Evolutionary conservation across 2,113 vertebrate genomes (phyloP), one percentile per base, ranked within the genome.

Genomic region (Eudorcas thomsonii): DNA sequence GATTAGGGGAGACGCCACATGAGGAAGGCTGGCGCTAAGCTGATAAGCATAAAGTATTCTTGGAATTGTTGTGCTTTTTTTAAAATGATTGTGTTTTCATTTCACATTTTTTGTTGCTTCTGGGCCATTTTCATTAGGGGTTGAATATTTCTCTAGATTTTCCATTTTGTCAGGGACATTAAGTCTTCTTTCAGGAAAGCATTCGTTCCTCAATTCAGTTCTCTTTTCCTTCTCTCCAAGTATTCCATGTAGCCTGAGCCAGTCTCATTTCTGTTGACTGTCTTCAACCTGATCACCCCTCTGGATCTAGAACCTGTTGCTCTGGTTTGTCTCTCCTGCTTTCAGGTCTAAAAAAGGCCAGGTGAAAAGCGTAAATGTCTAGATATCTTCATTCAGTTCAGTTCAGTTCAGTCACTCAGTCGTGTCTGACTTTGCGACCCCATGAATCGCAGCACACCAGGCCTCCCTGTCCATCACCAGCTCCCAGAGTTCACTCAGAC

Each of bases 1-100:
- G 88, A 98, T 97, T 97, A 98, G 94, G 71, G 50, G 82, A 95
- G 98, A 98, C 97, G 97, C 97, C 98, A 96, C 96, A 98, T 71
- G 96, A 89, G 89, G 74, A 92, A 95, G 60, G 39, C 96, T 98
- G 96, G 96, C 45, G 52, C 96, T 55, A 78, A 59, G 39, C 60
- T 92, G 92, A 98, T 95, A 92, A 96, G 96, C 59, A 48, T 94
- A 86, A 92, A 98, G 81, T 88, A 98, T 98, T 97, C 60, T 95
- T 96, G 94, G 98, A 97, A 97, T 96, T 90, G 55, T 90, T 55
- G 88, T 96, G 95, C 92, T 97, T 60, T 96, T 97, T 96, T 97
- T 23, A 83, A 94, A 90, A 94, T 86, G 94, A 84, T 94, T 54
- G 14, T 98, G 95, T 98, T 98, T 98, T 98, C 52, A 88, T 98